These are phyloP conservation scores for Andrena hattorfiana DNA, from an alignment of 2,888 invertebrate species.

Conservation along the genomic window DNA sequence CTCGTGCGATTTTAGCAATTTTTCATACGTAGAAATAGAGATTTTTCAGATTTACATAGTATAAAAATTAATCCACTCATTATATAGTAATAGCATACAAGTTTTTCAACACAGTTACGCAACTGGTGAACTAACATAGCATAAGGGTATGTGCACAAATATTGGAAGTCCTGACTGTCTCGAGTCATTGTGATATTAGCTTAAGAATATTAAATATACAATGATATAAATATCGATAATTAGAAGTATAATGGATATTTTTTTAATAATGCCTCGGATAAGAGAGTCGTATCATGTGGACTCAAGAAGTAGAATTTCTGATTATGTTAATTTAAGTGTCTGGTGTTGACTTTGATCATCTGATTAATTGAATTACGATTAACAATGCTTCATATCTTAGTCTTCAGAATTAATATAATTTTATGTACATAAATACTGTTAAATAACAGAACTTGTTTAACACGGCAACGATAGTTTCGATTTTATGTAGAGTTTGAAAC, in stretches of 20 bases:
- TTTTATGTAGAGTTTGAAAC: constrained; percentile 62
- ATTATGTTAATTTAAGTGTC: constrained; percentile 62
- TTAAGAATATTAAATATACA: constrained; percentile 76
- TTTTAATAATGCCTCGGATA: constrained; percentile 75
- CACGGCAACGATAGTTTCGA: constrained; percentile 54
- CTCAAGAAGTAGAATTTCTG: constrained; percentile 66
- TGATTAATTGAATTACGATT: constrained; percentile 63
- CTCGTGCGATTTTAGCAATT: constrained; percentile 66
- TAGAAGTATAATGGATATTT: constrained; percentile 73
- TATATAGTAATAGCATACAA: constrained; percentile 58
- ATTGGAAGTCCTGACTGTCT: constrained; percentile 82
- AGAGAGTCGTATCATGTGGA: constrained; percentile 74
- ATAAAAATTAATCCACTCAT: constrained; percentile 59
- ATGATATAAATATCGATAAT: constrained; percentile 71
- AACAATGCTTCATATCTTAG: constrained; percentile 56
- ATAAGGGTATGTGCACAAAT: constrained; percentile 75
- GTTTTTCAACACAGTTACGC: constrained; percentile 61
- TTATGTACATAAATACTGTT: constrained; percentile 65
- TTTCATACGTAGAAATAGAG: constrained; percentile 68
- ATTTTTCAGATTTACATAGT: constrained; percentile 69
- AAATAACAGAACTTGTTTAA: constrained; percentile 59
- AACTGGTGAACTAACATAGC: constrained; percentile 56
- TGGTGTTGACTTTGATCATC: constrained; percentile 59
- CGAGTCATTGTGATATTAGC: constrained; percentile 84
- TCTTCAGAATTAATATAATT: constrained; percentile 70